Conservation (phyloP, 2,888 invertebrate genomes). For the Asteroscopus sphinx region DNA sequence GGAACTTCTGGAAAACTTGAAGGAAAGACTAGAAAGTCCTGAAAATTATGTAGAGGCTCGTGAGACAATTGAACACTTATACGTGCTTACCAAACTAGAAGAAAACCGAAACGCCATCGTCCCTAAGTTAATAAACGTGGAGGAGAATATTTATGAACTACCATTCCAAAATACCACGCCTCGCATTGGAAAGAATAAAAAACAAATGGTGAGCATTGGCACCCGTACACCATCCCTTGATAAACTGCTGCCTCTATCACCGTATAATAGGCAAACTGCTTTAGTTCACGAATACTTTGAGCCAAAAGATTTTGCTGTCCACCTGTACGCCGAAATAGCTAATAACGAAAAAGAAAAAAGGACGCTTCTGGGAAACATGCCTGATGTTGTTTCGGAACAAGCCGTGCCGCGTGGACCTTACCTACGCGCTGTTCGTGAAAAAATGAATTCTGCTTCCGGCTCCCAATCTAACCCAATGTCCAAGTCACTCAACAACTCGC, state of each 20-base stretch:
- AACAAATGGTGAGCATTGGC: slow-evolving; percentile 88
- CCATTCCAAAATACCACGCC: slow-evolving; percentile 86
- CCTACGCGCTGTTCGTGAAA: slow-evolving; percentile 90
- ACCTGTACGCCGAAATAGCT: slow-evolving; percentile 91
- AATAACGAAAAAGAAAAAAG: slow-evolving; percentile 82
- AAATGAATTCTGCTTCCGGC: slow-evolving; percentile 72
- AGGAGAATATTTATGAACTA: slow-evolving; percentile 91
- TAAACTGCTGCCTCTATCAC: slow-evolving; percentile 86
- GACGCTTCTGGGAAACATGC: slow-evolving; percentile 74
- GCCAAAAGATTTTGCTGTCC: slow-evolving; percentile 88
- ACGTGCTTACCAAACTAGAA: slow-evolving; percentile 93
- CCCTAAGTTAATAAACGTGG: slow-evolving; percentile 57
- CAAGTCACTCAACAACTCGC: slow-evolving; percentile 64
- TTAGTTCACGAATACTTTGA: slow-evolving; percentile 87
- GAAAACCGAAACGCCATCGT: slow-evolving; percentile 90
- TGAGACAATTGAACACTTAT: slow-evolving; percentile 94
- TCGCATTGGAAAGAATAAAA: slow-evolving; percentile 79
- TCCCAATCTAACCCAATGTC: slow-evolving; percentile 54
- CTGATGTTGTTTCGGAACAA: slow-evolving; percentile 83
- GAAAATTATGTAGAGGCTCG: slow-evolving; percentile 93
- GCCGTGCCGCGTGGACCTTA: slow-evolving; percentile 89
- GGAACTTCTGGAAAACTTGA: slow-evolving; percentile 92
- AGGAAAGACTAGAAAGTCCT: slow-evolving; percentile 92
- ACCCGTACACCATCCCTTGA: slow-evolving; percentile 90
- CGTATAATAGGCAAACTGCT: slow-evolving; percentile 82